Percentiles rank a stretch among this genome's conserved stretches.
Evolutionary conservation across 2,113 vertebrate genomes (phyloP).

Genomic region (Herpetotheres cachinnans): DNA sequence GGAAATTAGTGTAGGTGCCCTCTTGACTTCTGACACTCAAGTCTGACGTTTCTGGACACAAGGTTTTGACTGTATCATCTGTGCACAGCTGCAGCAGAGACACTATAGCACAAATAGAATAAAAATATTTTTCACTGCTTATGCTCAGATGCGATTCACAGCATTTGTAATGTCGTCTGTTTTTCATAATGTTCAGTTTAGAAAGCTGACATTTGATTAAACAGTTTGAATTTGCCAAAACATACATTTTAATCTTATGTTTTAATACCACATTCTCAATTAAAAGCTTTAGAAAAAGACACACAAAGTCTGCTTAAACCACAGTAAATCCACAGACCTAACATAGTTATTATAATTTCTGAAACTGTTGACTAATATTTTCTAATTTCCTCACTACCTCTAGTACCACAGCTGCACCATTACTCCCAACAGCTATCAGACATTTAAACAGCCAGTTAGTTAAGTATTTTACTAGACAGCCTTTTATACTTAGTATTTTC

Average conservation of each 20-base stretch:
- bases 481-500: neutral
- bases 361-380: constrained; percentile 53
- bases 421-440: constrained; percentile 6
- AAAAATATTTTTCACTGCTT: constrained; percentile 57
- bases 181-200: constrained; percentile 62
- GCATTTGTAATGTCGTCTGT: constrained; percentile 58
- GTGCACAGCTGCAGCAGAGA: constrained; percentile 28
- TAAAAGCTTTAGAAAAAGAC: constrained; percentile 46
- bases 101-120: constrained; percentile 24
- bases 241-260: constrained; percentile 60
- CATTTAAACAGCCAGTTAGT: neutral
- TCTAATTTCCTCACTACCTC: constrained; percentile 36
- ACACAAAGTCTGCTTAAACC: constrained; percentile 29
- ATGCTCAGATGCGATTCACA: neutral
- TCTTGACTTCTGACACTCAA: neutral
- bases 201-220: constrained; percentile 65
- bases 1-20: neutral
- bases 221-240: constrained; percentile 66
- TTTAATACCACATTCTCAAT: constrained; percentile 61
- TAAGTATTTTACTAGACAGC: neutral
- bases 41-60: neutral
- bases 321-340: constrained; percentile 28
- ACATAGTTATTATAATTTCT: constrained; percentile 33
- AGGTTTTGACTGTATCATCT: constrained; percentile 11
- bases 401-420: constrained; percentile 44